These are phyloP conservation scores for Cydia strobilella DNA, from an alignment of 1,140 invertebrate species.

Conservation along the genomic window DNA sequence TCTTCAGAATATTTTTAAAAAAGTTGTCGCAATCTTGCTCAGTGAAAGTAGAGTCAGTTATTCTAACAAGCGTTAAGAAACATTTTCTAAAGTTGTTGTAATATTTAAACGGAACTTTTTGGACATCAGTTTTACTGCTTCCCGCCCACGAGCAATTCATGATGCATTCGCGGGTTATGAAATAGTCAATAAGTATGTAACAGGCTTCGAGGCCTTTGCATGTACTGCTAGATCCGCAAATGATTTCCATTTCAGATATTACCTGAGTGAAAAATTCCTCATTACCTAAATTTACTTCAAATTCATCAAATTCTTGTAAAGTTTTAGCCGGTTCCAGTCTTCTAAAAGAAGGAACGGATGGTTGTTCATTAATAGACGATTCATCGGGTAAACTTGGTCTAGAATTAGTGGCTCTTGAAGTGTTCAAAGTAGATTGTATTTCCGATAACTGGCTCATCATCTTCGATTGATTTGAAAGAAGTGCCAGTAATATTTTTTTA, in stretches of 20 bases:
- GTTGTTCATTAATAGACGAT: neutral
- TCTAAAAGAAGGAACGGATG: neutral
- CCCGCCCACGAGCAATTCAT: neutral
- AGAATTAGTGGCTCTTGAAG: neutral
- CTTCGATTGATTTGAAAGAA: too few relatives aligned
- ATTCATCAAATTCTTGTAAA: neutral
- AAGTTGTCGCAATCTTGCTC: neutral
- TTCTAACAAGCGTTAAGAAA: too few relatives aligned
- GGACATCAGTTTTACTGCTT: too few relatives aligned
- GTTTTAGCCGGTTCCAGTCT: neutral
- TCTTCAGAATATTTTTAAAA: neutral
- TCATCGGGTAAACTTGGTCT: neutral
- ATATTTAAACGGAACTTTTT: too few relatives aligned
- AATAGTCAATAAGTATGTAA: neutral
- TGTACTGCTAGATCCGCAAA: neutral
- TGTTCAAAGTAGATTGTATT: too few relatives aligned
- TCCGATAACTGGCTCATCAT: too few relatives aligned
- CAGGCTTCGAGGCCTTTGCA: neutral
- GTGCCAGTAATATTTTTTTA: neutral
- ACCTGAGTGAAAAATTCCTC: neutral
- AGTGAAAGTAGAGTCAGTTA: too few relatives aligned
- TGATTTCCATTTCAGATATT: neutral
- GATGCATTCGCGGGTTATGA: neutral
- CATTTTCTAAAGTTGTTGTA: too few relatives aligned
- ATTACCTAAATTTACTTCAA: conserved; percentile 12